Conservation (phyloP, 2,888 invertebrate genomes). For the Pseudococcus viburni region DNA sequence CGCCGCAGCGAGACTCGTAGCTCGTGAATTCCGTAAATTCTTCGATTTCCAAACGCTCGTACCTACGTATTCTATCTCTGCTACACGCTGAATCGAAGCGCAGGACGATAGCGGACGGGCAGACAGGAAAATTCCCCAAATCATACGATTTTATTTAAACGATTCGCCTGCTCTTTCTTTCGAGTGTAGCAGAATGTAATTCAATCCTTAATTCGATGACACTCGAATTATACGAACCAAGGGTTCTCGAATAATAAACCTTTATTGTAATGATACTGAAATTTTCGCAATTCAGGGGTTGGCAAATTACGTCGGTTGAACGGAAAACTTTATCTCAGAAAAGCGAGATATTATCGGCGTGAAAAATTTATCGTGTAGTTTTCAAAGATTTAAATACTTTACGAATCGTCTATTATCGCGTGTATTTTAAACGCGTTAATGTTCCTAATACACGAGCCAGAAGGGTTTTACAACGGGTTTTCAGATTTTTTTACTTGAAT, state of each 20-base stretch:
- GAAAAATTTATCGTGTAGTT: neutral
- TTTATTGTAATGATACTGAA: conserved; percentile 45
- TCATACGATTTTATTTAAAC: conserved; percentile 34
- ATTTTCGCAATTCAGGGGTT: conserved; percentile 7
- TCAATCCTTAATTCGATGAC: conserved; percentile 41
- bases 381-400: neutral
- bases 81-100: neutral
- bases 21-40: neutral
- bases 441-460: neutral
- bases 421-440: neutral
- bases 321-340: neutral
- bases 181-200: conserved; percentile 26
- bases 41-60: neutral
- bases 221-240: conserved; percentile 44
- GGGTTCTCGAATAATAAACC: conserved; percentile 44
- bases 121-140: neutral
- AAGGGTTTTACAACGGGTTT: neutral
- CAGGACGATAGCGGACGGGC: neutral
- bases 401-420: neutral
- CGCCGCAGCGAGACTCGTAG: neutral
- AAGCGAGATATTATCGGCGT: neutral
- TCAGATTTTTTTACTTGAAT: neutral
- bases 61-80: neutral
- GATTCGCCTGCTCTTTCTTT: conserved; percentile 5
- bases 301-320: neutral